Conservation (phyloP, 2,888 invertebrate genomes). For the Ennomos quercinarius region DNA sequence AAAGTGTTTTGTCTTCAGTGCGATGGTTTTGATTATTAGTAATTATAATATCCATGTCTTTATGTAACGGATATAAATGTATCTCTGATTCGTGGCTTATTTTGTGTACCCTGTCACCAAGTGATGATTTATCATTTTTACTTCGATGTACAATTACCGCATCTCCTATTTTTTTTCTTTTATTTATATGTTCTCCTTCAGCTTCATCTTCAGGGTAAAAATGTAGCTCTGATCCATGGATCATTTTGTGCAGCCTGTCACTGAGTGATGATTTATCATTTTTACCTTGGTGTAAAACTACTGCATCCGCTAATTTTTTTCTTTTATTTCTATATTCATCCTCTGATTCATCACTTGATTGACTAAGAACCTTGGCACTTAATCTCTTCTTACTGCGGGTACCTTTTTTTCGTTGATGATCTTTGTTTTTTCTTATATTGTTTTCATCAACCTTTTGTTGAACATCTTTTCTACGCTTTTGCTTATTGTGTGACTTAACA, state of each 20-base stretch:
- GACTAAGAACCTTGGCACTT: slow-evolving; percentile 54
- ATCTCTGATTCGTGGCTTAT: slow-evolving; percentile 64
- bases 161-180: slow-evolving; percentile 80
- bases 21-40: slow-evolving; percentile 24
- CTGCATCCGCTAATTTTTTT: slow-evolving; percentile 83
- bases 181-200: slow-evolving; percentile 75
- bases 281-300: slow-evolving; percentile 69
- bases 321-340: slow-evolving; percentile 76
- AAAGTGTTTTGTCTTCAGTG: slow-evolving; percentile 33
- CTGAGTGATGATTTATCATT: slow-evolving; percentile 70
- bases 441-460: slow-evolving; percentile 36
- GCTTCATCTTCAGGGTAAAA: slow-evolving; percentile 57
- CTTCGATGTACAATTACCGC: slow-evolving; percentile 77
- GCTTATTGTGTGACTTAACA: slow-evolving; percentile 54
- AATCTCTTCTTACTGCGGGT: slow-evolving; percentile 57
- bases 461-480: slow-evolving; percentile 58
- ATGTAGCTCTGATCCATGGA: slow-evolving; percentile 47
- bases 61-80: slow-evolving; percentile 41
- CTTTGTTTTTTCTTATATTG: slow-evolving; percentile 47
- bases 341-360: slow-evolving; percentile 76
- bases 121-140: slow-evolving; percentile 66
- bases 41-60: slow-evolving; percentile 34
- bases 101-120: slow-evolving; percentile 72
- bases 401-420: slow-evolving; percentile 55
- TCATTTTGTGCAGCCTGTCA: slow-evolving; percentile 74